Evolutionary conservation across 2,797 vertebrate genomes (phyloP).

Genomic region (Babyrousa celebensis): DNA sequence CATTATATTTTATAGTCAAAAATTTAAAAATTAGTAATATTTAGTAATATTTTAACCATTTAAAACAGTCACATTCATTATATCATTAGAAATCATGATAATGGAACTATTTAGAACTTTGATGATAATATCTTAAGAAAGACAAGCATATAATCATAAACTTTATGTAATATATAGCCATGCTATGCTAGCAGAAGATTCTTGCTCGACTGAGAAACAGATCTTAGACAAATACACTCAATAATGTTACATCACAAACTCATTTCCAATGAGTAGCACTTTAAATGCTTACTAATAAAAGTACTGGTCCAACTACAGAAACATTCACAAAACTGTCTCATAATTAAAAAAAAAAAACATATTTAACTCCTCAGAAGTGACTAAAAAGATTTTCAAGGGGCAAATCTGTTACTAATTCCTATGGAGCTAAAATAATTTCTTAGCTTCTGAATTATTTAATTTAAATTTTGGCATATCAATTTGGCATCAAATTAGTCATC

Average conservation of each 20-base stretch:
- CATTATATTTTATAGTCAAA: slow-evolving; percentile 80
- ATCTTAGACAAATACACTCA: slow-evolving; percentile 81
- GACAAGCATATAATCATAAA: slow-evolving; percentile 79
- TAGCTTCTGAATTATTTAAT: slow-evolving; percentile 51
- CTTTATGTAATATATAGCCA: slow-evolving; percentile 80
- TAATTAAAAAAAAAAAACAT: slow-evolving; percentile 81
- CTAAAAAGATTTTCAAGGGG: slow-evolving; percentile 80
- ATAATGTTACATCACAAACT: slow-evolving; percentile 83
- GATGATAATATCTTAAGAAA: slow-evolving; percentile 75
- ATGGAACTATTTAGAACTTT: slow-evolving; percentile 76
- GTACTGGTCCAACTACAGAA: slow-evolving; percentile 76
- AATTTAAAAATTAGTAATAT: slow-evolving; percentile 85
- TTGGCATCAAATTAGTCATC: slow-evolving; percentile 59
- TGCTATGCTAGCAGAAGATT: slow-evolving; percentile 76
- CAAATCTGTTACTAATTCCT: slow-evolving; percentile 59
- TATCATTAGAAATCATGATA: slow-evolving; percentile 83
- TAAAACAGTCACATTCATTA: slow-evolving; percentile 79
- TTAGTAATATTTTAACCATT: slow-evolving; percentile 85
- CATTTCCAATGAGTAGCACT: slow-evolving; percentile 76
- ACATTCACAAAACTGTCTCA: slow-evolving; percentile 84
- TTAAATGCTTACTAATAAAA: slow-evolving; percentile 86
- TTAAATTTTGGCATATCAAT: slow-evolving; percentile 74
- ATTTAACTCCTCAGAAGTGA: slow-evolving; percentile 68
- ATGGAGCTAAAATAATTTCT: slow-evolving; percentile 68
- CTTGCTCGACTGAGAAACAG: slow-evolving; percentile 80